Evolutionary conservation across 2,888 invertebrate species (phyloP).

Genomic region (Norana najaformis): DNA sequence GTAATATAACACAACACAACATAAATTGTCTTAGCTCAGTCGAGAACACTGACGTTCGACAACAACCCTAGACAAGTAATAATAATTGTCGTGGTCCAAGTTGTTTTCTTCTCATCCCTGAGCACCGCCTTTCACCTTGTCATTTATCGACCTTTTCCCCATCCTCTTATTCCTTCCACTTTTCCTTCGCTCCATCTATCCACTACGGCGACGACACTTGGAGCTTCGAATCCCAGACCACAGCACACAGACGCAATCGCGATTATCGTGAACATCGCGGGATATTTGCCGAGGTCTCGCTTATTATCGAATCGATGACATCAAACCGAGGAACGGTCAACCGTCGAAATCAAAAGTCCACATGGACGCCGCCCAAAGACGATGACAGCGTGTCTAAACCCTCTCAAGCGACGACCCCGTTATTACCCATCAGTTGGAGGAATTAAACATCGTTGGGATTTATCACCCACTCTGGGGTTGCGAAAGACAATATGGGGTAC

Average conservation of each 20-base stretch:
- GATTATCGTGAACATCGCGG: neutral
- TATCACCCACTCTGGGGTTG: neutral
- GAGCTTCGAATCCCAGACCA: neutral
- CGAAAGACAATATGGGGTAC: neutral
- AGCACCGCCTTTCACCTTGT: conserved; percentile 5
- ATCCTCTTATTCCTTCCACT: conserved; percentile 10
- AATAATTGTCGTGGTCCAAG: neutral
- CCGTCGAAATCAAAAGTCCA: neutral
- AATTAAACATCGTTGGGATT: conserved; percentile 13
- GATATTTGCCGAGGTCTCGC: conserved; percentile 1
- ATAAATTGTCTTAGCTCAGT: neutral
- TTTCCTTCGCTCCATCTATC: neutral
- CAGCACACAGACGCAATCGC: neutral
- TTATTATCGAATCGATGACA: conserved; percentile 1
- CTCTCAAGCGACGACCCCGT: neutral
- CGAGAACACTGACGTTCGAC: neutral
- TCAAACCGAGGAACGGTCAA: neutral
- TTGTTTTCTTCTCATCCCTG: neutral
- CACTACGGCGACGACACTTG: neutral
- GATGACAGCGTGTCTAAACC: conserved; percentile 1
- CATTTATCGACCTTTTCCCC: neutral
- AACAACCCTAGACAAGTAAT: neutral
- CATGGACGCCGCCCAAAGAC: neutral
- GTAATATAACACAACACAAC: too few relatives aligned
- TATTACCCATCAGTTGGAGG: conserved; percentile 13